Evolutionary conservation across 2,113 vertebrate genomes (phyloP).

Genomic region (Pseudorectes ferrugineus): DNA sequence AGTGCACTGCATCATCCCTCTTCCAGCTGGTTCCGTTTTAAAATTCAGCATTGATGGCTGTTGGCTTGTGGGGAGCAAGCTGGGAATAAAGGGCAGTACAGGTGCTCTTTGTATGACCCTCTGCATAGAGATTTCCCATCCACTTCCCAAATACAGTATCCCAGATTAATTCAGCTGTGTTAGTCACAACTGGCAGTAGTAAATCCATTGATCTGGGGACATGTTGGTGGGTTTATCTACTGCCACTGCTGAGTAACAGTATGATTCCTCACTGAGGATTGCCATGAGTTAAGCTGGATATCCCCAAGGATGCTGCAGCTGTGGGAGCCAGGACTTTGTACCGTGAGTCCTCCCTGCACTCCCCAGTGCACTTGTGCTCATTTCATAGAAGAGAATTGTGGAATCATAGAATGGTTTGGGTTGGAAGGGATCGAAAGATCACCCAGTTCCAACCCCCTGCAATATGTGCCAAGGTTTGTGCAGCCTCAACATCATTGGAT

Average conservation of each 20-base stretch:
- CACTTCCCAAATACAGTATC: neutral
- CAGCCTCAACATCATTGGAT: fast-evolving
- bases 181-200: neutral
- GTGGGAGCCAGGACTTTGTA: neutral
- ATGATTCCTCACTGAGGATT: neutral
- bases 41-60: neutral
- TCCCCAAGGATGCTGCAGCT: neutral
- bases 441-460: neutral
- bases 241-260: neutral
- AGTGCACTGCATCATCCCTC: neutral
- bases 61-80: neutral
- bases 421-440: neutral
- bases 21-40: neutral
- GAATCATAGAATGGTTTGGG: neutral
- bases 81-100: neutral
- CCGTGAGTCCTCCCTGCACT: fast-evolving
- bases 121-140: neutral
- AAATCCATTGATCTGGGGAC: neutral
- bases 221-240: neutral
- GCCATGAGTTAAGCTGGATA: neutral
- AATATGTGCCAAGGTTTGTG: neutral
- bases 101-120: neutral
- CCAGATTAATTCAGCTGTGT: neutral
- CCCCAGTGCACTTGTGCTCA: fast-evolving
- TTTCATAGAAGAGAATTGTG: neutral